These are phyloP conservation scores for pig (Sus scrofa) DNA, from an alignment of 2,113 vertebrate genomes.

Conservation along the genomic window T2T-Sscrofa CM000817.6:117712501-117713000, in stretches of 20 bases:
- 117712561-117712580: too few relatives aligned
- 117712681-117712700: neutral
- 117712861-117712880: neutral
- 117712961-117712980: neutral
- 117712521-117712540: too few relatives aligned
- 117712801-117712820: neutral
- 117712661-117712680: neutral
- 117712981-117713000: neutral
- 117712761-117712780: neutral
- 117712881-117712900: neutral
- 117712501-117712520: too few relatives aligned
- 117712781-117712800: neutral
- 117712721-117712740: neutral
- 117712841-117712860: neutral
- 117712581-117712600: too few relatives aligned
- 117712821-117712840: neutral
- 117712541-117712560: too few relatives aligned
- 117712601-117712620: rapidly evolving
- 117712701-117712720: neutral
- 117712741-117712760: neutral
- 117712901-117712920: neutral
- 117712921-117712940: neutral
- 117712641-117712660: neutral
- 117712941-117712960: constrained; percentile 16
- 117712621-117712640: neutral